Percentiles rank a stretch among this genome's conserved stretches.
Conservation (phyloP, 2,797 vertebrate genomes). For the Scyliorhinus canicula region DNA sequence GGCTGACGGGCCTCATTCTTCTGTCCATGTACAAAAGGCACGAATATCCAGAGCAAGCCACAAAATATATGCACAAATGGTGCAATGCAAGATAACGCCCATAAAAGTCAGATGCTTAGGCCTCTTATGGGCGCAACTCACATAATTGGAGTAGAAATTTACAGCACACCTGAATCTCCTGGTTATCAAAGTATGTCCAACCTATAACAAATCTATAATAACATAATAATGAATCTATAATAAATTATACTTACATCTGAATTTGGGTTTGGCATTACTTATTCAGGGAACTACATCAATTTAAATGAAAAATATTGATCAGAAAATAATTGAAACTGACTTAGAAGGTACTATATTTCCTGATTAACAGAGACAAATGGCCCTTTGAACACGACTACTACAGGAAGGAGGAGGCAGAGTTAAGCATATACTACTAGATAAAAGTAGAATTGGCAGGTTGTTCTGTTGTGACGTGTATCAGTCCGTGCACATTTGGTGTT, state of each 20-base stretch:
- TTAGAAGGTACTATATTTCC: neutral
- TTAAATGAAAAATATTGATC: neutral
- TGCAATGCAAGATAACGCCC: neutral
- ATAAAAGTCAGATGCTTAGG: neutral
- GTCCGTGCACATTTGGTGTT: neutral
- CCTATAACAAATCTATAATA: too few relatives aligned
- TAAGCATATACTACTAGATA: neutral
- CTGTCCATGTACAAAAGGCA: too few relatives aligned
- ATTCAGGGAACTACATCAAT: neutral
- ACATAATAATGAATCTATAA: neutral
- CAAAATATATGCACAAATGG: neutral
- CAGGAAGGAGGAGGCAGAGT: neutral
- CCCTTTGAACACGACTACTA: neutral
- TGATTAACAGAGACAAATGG: neutral
- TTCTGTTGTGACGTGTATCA: neutral
- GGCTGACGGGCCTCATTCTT: too few relatives aligned
- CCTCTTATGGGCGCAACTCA: neutral
- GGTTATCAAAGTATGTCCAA: too few relatives aligned
- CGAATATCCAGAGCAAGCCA: too few relatives aligned
- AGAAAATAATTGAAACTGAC: neutral
- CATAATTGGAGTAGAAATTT: neutral
- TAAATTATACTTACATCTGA: neutral
- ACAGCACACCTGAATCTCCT: neutral
- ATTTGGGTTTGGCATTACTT: neutral
- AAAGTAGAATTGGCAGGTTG: neutral